These are phyloP conservation scores for Oscheius sp. DNA, from an alignment of 1,140 invertebrate species.

Conservation along the genomic window DNA sequence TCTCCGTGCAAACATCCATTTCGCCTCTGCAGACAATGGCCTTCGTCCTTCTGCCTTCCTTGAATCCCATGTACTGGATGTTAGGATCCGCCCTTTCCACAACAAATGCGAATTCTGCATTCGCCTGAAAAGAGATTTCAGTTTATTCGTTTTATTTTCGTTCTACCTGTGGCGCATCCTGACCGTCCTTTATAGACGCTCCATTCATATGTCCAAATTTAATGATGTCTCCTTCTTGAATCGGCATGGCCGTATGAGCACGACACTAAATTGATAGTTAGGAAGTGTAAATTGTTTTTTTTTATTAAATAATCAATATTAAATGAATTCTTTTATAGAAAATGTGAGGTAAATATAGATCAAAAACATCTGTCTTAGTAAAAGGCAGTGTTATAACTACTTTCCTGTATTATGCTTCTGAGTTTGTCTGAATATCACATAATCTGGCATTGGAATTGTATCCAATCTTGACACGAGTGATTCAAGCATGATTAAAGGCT, in stretches of 20 bases:
- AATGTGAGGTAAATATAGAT: conserved; percentile 8
- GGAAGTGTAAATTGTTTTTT: conserved; percentile 10
- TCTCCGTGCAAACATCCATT: background rate
- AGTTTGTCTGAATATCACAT: too few relatives aligned
- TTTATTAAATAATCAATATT: background rate
- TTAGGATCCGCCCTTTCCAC: conserved; percentile 48
- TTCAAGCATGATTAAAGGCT: too few relatives aligned
- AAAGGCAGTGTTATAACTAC: too few relatives aligned
- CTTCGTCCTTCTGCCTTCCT: background rate
- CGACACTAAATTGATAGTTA: too few relatives aligned
- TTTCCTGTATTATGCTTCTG: too few relatives aligned
- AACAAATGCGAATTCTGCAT: conserved; percentile 61
- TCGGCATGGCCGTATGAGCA: conserved; percentile 16
- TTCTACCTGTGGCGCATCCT: conserved; percentile 57
- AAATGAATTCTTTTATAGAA: background rate
- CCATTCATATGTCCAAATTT: conserved; percentile 63
- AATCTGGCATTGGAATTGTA: too few relatives aligned
- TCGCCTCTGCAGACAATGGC: background rate
- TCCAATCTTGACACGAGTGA: too few relatives aligned
- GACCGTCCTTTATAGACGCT: conserved; percentile 61
- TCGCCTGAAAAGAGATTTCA: conserved; percentile 41
- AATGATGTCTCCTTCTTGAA: conserved; percentile 60
- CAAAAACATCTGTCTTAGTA: too few relatives aligned
- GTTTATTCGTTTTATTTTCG: background rate
- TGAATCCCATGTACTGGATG: conserved; percentile 37